Percentiles rank a stretch among this genome's conserved stretches.
These are phyloP conservation scores for Ornithoptera priamus DNA, from an alignment of 2,888 invertebrate species.

Conservation along the genomic window DNA sequence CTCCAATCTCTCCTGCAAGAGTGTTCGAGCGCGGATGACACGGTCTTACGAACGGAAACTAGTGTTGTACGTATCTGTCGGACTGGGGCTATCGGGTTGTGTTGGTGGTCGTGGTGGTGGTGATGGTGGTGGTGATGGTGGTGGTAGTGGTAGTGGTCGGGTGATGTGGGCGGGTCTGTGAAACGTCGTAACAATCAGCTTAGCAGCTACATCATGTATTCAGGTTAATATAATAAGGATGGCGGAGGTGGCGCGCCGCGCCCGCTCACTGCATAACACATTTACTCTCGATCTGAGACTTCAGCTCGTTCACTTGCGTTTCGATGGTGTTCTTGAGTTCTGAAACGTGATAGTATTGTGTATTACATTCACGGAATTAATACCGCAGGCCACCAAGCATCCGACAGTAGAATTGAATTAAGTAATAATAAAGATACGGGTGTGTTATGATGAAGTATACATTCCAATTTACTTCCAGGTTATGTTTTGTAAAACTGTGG, in stretches of 20 bases:
- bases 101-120: conserved; percentile 37
- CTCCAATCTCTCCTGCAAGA: conserved; percentile 67
- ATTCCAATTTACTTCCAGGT: too few relatives aligned
- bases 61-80: conserved; percentile 37
- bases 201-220: conserved; percentile 78
- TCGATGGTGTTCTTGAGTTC: conserved; percentile 98
- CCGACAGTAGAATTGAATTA: too few relatives aligned
- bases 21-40: conserved; percentile 69
- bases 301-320: conserved; percentile 97
- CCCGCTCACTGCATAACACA: conserved; percentile 95
- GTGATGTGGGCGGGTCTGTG: conserved; percentile 35
- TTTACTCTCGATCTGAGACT: conserved; percentile 97
- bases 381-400: too few relatives aligned
- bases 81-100: conserved; percentile 38
- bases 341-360: conserved; percentile 76
- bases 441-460: too few relatives aligned
- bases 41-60: conserved; percentile 50
- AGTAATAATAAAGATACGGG: too few relatives aligned
- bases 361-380: neutral
- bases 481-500: too few relatives aligned
- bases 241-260: conserved; percentile 33
- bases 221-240: conserved; percentile 48
- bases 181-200: conserved; percentile 62
- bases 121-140: conserved; percentile 44
- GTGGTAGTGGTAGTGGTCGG: conserved; percentile 35